phyloP scores from a whole-genome alignment of 2,797 vertebrate genomes.

The Oreortyx pictus region DNA sequence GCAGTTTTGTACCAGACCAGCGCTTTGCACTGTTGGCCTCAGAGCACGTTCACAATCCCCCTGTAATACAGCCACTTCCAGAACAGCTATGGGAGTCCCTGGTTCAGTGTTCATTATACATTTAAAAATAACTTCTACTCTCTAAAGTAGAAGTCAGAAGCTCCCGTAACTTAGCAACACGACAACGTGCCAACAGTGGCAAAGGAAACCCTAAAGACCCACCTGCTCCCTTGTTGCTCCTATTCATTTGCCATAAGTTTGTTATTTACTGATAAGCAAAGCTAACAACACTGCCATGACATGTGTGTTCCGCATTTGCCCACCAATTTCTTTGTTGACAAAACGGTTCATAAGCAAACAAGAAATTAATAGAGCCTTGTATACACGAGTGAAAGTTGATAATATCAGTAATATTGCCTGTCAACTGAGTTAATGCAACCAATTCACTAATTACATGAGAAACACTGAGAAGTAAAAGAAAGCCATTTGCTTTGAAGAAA shows the following conservation, averaged over 20 bases:
- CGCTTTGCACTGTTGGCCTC: background rate
- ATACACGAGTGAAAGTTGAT: conserved; percentile 38
- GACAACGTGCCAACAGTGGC: conserved; percentile 33
- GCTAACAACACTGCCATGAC: conserved; percentile 32
- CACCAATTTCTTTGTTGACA: conserved; percentile 55
- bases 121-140: conserved; percentile 66
- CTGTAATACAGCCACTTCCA: background rate
- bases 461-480: conserved; percentile 37
- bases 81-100: background rate
- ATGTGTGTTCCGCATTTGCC: background rate
- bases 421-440: conserved; percentile 53
- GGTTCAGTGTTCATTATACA: conserved; percentile 21
- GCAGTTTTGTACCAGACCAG: background rate
- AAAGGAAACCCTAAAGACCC: conserved; percentile 49
- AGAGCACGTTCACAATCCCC: background rate
- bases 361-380: conserved; percentile 50
- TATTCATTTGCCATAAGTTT: conserved; percentile 70
- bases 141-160: conserved; percentile 49
- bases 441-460: conserved; percentile 49
- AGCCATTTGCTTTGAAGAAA: conserved; percentile 61
- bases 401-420: conserved; percentile 57
- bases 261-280: conserved; percentile 74
- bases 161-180: conserved; percentile 75
- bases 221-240: conserved; percentile 41
- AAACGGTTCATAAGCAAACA: conserved; percentile 62